A percentile compares a stretch with the other conserved stretches of the same genome.
phyloP scores from a whole-genome alignment of 2,888 invertebrate genomes.

The Melanophora roralis region DNA sequence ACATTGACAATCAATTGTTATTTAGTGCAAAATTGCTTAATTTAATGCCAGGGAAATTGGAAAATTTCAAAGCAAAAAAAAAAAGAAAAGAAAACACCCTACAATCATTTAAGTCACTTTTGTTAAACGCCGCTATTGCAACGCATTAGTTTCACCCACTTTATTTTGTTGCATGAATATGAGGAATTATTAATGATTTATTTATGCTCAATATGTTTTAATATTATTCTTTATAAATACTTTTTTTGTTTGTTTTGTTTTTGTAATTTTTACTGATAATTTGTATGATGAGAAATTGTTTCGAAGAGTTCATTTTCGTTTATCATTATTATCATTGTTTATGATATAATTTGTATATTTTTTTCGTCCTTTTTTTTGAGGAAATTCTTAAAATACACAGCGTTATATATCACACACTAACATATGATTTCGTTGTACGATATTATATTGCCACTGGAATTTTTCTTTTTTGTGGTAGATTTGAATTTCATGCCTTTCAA shows the following conservation, averaged over 20 bases:
- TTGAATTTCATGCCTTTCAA: constrained; percentile 41
- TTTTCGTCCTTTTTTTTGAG: too few species aligned
- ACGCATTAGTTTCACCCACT: constrained; percentile 56
- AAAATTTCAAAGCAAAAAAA: too few species aligned
- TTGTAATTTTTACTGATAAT: constrained; percentile 17
- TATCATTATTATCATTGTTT: constrained; percentile 42
- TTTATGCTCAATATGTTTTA: constrained; percentile 73
- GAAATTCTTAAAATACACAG: constrained; percentile 2
- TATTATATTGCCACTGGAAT: neutral
- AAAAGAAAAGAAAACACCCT: constrained; percentile 38
- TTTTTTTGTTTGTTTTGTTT: neutral
- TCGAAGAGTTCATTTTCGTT: constrained; percentile 19
- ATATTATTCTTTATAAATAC: constrained; percentile 57
- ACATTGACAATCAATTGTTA: constrained; percentile 63
- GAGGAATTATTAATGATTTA: constrained; percentile 70
- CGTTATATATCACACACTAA: neutral
- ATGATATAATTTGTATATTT: constrained; percentile 4
- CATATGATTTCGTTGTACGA: neutral
- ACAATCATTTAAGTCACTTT: constrained; percentile 6
- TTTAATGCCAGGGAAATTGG: constrained; percentile 27
- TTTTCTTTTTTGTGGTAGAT: constrained; percentile 11
- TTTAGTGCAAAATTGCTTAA: constrained; percentile 56
- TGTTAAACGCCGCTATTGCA: constrained; percentile 3
- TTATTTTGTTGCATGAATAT: constrained; percentile 32
- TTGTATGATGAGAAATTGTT: constrained; percentile 30